These are phyloP conservation scores for Oeneis ivallda DNA, from an alignment of 2,888 invertebrate species.

Conservation along the genomic window DNA sequence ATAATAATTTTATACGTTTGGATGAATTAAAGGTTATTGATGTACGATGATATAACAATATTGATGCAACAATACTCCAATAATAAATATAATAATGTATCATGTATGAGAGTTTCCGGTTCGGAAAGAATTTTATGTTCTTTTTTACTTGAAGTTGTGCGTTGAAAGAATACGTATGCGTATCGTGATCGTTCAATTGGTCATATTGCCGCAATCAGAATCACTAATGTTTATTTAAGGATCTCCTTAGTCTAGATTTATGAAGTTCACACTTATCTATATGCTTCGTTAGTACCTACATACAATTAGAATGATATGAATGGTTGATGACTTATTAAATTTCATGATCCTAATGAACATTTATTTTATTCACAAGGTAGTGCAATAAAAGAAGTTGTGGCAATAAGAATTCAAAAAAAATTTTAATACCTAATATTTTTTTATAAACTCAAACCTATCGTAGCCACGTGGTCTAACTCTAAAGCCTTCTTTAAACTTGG, in stretches of 20 bases:
- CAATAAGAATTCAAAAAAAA: not conserved
- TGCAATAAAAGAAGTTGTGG: not conserved
- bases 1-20: conserved; percentile 5
- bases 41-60: conserved; percentile 26
- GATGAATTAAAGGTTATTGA: conserved; percentile 28
- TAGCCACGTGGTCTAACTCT: not conserved
- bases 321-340: too few species aligned
- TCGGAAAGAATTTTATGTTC: not conserved
- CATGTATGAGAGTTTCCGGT: conserved; percentile 7
- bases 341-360: too few species aligned
- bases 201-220: too few species aligned
- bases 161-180: too few species aligned
- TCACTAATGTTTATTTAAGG: too few species aligned
- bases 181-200: too few species aligned
- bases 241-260: too few species aligned
- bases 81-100: conserved; percentile 23
- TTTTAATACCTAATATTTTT: too few species aligned
- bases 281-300: too few species aligned
- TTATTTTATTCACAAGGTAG: too few species aligned
- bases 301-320: too few species aligned
- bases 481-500: not conserved
- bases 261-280: too few species aligned
- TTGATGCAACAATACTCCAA: conserved; percentile 17
- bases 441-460: not conserved
- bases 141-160: not conserved